These are phyloP conservation scores for Marasmarcha lunaedactyla DNA, from an alignment of 2,888 invertebrate genomes.

Conservation along the genomic window DNA sequence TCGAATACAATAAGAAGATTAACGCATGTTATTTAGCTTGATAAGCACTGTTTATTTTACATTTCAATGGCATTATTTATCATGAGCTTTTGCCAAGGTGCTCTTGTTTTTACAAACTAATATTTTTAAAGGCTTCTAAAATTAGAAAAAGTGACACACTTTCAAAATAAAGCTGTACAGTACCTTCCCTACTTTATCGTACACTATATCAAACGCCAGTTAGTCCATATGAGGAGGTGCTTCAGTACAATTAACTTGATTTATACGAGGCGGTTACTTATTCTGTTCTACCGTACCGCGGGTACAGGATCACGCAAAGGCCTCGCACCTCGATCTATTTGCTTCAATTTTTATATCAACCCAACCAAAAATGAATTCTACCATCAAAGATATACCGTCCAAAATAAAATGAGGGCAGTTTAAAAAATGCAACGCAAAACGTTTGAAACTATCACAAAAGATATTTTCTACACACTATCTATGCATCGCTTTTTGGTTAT, in stretches of 20 bases:
- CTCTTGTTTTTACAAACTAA: too few species aligned
- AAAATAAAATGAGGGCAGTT: not conserved
- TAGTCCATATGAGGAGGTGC: slow-evolving; percentile 61
- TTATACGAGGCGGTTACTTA: slow-evolving; percentile 66
- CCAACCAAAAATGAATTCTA: not conserved
- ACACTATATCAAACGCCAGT: slow-evolving; percentile 41
- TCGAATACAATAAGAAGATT: too few species aligned
- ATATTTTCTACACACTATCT: too few species aligned
- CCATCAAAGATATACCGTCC: not conserved
- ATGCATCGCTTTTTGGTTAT: not conserved
- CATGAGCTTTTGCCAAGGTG: too few species aligned
- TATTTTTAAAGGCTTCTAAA: too few species aligned
- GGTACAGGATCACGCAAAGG: slow-evolving; percentile 44
- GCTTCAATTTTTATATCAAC: not conserved
- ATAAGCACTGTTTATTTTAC: too few species aligned
- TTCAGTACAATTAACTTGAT: slow-evolving; percentile 68
- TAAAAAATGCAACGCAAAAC: too few species aligned
- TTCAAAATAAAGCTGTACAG: too few species aligned
- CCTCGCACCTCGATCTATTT: slow-evolving; percentile 4
- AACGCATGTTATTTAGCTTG: too few species aligned
- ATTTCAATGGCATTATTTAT: too few species aligned
- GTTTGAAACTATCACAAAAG: too few species aligned
- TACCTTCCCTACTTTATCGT: slow-evolving; percentile 44
- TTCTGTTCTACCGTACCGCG: slow-evolving; percentile 59
- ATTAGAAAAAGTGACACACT: too few species aligned